Base-by-base conservation (phyloP, 2,113 vertebrate species). In the Trochalopteron elliotii region DNA sequence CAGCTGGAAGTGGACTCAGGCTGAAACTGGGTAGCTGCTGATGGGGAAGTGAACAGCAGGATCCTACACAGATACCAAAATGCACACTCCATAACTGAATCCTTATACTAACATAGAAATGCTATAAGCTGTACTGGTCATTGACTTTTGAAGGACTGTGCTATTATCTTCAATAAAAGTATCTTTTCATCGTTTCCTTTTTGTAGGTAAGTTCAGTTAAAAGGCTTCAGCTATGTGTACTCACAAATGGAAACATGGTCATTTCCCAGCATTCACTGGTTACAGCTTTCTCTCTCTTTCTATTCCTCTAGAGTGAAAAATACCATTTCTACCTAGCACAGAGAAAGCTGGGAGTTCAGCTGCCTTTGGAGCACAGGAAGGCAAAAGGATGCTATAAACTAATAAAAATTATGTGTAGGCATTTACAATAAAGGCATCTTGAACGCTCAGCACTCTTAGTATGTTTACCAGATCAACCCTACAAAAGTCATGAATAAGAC, bases 51-150 rank as follows among this genome's bases (percentile, higher is more conserved):
- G 9, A 81, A 75, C 30, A 76, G 24, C 57, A 70, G 44, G 11
- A 91, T 9, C 15, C 8, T 30, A 20, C 0, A 0, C 33, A 76
- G 16, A 56, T 12, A 35, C 7, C 1, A 6, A 81, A 74, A 70
- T 5, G 7, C 11, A 16, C 11, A 5, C 6, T 60, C 30, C 7
- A 16, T 39, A 28, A 10, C 7, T 56, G 19, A 30, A 49, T 37
- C 3, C 15, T 64, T 59, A 28, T 6, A 16, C 5, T 39, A 44
- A 30, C 15, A 25, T 20, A 64, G 15, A 47, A 61, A n/a, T n/a
- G 22, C 8, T 79, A 21, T 57, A n/a, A 68, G 56, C 7, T 72
- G 5, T 37, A 53, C 37, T 52, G 11, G n/a, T 39, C 30, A 52
- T 25, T 44, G 63, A n/a, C 25, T 60, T 84, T 63, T 82, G 49